Evolutionary conservation across 1,140 invertebrate species (phyloP), one percentile per base, ranked within the genome.

Genomic region (Bombus cullumanus): DNA sequence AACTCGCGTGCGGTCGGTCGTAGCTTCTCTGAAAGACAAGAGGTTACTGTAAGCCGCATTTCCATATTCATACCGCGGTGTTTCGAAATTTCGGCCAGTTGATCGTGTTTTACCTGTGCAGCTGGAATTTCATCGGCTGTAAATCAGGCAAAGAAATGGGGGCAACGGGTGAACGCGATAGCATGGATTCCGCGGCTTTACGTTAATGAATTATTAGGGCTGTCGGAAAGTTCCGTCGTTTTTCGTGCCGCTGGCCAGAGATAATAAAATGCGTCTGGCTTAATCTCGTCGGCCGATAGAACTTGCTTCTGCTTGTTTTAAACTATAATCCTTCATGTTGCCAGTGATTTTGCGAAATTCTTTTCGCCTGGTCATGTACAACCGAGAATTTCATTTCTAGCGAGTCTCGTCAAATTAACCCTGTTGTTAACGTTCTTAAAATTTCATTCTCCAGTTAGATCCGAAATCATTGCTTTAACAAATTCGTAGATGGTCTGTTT

Each of bases 111-210:
- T 37, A 62, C 10, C 39, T 25, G 69, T 57, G 57, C 53, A 59
- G 79, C 66, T 59, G 53, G 72, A 47, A 71, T 41, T 79, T 80
- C 76, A 80, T 85, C 69, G 76, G 76, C 1, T 79, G 76, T 79
- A 85, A 80, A 85, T 85, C 83, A 71, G 78, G 66, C 73, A 76
- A 85, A 83, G 81, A 77, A 83, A 83, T 34, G 43, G 34, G 59
- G 37, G 43, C 37, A 66, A 64, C 43, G 41, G 73, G 41, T 66
- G 71, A 47, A 66, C 59, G 64, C 82, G 74, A 69, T 78, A 82
- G 53, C 81, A 64, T n/a, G 39, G 71, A 72, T 66, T 75, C 81
- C 75, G 37, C 59, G 75, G 34, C 64, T 75, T 34, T 31, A n/a
- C 57, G 73, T 57, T 80, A 77, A 83, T 77, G 73, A 78, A 83